Conservation (phyloP, 2,113 vertebrate genomes). For the Drymodes brunneopygia region DNA sequence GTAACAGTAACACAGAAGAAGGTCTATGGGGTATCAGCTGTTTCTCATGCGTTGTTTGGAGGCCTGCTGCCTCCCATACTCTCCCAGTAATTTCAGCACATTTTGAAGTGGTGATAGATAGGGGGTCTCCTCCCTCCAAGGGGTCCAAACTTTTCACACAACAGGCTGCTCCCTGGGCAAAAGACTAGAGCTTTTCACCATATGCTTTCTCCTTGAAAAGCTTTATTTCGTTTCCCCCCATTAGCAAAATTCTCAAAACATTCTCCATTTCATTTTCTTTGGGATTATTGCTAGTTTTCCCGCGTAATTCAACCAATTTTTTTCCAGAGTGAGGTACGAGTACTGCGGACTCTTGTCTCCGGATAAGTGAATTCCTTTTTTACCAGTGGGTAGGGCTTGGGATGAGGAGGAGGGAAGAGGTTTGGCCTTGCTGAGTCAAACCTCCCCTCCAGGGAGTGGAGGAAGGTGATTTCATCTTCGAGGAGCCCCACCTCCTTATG, state of each 20-base stretch:
- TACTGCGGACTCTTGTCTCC: accelerated
- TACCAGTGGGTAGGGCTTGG: background rate
- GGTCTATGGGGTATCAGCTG: background rate
- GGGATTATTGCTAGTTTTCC: background rate
- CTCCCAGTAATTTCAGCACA: background rate
- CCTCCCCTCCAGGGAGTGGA: background rate
- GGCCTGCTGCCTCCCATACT: background rate
- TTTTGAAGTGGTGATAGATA: background rate
- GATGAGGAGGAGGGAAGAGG: background rate
- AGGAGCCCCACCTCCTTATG: accelerated
- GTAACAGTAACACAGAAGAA: background rate
- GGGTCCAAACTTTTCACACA: background rate
- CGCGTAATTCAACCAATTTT: background rate
- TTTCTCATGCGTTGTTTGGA: background rate
- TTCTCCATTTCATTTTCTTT: background rate
- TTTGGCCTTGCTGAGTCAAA: background rate
- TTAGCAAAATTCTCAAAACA: background rate
- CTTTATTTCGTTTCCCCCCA: background rate
- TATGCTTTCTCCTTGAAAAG: background rate
- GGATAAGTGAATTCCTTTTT: background rate
- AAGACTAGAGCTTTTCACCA: background rate
- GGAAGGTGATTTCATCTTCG: background rate
- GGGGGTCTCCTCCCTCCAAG: background rate
- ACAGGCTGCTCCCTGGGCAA: background rate
- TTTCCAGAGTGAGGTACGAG: background rate